A percentile compares a stretch with the other conserved stretches of the same genome.
Evolutionary conservation across 1,140 invertebrate genomes (phyloP).

Genomic region (Choristoneura fumiferana): DNA sequence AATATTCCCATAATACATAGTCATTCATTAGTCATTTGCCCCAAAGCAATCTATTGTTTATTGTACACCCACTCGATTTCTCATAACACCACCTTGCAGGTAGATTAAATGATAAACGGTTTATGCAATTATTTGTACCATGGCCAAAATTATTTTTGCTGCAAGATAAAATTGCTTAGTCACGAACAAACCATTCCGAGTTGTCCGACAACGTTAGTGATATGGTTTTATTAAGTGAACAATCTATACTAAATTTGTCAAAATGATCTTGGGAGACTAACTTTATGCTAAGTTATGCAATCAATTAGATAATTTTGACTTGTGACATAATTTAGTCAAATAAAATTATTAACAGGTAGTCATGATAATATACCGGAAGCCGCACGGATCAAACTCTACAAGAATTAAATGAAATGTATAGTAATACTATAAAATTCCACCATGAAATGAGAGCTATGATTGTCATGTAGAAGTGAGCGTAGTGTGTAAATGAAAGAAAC

Average conservation of each 20-base stretch:
- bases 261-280: too few relatives aligned
- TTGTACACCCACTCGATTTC: neutral
- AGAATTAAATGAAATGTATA: neutral
- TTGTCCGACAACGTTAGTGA: neutral
- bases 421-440: neutral
- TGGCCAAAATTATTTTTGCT: neutral
- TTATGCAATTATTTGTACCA: constrained; percentile 10
- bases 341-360: neutral
- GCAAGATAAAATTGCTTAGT: neutral
- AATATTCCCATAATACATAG: neutral
- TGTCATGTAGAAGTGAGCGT: neutral
- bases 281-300: too few relatives aligned
- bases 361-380: neutral
- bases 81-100: constrained; percentile 1
- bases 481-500: constrained; percentile 22
- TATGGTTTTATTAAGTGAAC: neutral
- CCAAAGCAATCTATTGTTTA: neutral
- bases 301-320: too few relatives aligned
- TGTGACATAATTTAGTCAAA: neutral
- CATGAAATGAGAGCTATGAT: constrained; percentile 3
- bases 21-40: neutral
- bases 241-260: neutral
- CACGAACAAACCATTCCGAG: neutral
- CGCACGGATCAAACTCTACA: neutral
- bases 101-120: constrained; percentile 1